These are phyloP conservation scores for Mystacornis crossleyi DNA, from an alignment of 2,113 vertebrate species.

Conservation along the genomic window DNA sequence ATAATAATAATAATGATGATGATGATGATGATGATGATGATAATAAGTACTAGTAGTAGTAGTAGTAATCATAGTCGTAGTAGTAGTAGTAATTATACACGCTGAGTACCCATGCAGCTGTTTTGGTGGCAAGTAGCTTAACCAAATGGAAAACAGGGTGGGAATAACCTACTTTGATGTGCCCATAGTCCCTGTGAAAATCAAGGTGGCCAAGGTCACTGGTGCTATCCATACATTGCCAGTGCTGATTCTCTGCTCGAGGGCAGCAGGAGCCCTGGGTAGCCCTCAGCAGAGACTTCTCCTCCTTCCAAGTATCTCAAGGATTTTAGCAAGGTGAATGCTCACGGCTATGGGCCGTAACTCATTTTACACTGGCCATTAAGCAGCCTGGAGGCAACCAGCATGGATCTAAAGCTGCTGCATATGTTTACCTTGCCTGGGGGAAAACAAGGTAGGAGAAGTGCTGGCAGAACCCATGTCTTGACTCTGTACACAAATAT, in stretches of 20 bases:
- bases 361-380: background rate
- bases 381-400: constrained; percentile 2
- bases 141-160: background rate
- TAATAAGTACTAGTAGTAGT: too few relatives aligned
- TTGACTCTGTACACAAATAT: background rate
- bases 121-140: background rate
- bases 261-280: background rate
- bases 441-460: background rate
- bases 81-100: background rate
- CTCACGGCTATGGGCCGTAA: background rate
- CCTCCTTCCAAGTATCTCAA: background rate
- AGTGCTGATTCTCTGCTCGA: rapidly evolving
- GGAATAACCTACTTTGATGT: background rate
- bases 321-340: constrained; percentile 42
- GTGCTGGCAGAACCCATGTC: background rate
- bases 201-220: background rate
- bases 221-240: background rate
- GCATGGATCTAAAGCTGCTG: background rate
- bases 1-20: background rate
- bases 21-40: too few relatives aligned
- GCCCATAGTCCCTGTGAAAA: background rate
- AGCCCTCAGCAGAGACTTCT: background rate
- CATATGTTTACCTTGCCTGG: background rate
- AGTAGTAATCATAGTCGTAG: too few relatives aligned
- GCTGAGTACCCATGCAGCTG: background rate